Conservation (phyloP, 2,888 invertebrate species). For the Argynnis bischoffii region DNA sequence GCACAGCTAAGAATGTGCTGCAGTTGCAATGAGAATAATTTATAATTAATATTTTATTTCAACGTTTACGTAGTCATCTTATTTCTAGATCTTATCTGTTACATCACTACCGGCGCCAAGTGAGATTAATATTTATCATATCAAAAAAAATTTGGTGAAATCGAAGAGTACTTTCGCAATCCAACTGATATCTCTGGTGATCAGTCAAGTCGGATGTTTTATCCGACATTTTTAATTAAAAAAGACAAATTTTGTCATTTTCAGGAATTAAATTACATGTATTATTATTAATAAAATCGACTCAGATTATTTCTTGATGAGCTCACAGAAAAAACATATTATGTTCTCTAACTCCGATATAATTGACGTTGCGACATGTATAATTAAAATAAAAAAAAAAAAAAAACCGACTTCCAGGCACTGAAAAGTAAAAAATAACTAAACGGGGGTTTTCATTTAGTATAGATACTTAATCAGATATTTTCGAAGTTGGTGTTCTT, state of each 20-base stretch:
- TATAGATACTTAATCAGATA: too few species aligned
- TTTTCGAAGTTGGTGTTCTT: too few species aligned
- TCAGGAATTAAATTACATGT: neutral
- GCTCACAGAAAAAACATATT: too few species aligned
- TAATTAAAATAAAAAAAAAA: too few species aligned
- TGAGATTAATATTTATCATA: conserved; percentile 27
- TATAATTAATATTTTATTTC: conserved; percentile 8
- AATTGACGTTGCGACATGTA: too few species aligned
- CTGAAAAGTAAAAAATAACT: too few species aligned
- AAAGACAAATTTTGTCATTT: conserved; percentile 13
- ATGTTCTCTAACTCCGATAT: too few species aligned
- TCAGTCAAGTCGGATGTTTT: conserved; percentile 18
- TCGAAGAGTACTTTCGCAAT: conserved; percentile 21
- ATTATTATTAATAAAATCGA: too few species aligned
- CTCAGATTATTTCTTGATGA: too few species aligned
- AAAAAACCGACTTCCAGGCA: too few species aligned
- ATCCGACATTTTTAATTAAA: conserved; percentile 25
- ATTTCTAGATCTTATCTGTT: conserved; percentile 36
- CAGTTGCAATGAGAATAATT: conserved; percentile 8
- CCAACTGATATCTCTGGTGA: conserved; percentile 21
- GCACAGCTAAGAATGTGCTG: neutral
- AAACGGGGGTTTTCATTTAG: too few species aligned
- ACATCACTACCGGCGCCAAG: conserved; percentile 37
- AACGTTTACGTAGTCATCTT: neutral
- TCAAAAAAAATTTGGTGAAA: conserved; percentile 21